A percentile compares a stretch with the other conserved stretches of the same genome.
Evolutionary conservation across 2,113 vertebrate species (phyloP).

Genomic region (Stegostoma tigrinum): DNA sequence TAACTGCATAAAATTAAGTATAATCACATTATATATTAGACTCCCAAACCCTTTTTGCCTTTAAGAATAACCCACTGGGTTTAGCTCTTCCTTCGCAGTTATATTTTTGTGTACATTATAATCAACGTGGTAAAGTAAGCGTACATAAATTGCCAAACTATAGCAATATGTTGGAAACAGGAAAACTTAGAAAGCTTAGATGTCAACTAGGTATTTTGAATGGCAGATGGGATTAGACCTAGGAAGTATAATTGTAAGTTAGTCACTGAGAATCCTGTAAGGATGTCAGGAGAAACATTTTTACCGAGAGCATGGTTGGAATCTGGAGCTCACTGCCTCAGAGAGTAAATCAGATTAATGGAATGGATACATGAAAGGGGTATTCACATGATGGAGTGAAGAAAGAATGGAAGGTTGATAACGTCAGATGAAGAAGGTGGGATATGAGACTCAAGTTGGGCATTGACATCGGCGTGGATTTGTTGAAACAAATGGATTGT

Average conservation of each 20-base stretch:
- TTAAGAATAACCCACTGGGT: neutral
- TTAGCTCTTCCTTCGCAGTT: neutral
- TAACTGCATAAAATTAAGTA: neutral
- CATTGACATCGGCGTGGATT: too few species aligned
- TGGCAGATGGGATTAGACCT: neutral
- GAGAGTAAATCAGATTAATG: neutral
- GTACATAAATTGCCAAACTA: neutral
- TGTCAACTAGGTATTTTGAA: too few species aligned
- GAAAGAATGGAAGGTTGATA: neutral
- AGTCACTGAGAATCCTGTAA: neutral
- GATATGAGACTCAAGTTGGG: neutral
- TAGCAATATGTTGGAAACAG: too few species aligned
- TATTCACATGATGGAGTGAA: neutral
- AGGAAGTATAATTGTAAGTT: neutral
- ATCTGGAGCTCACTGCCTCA: neutral
- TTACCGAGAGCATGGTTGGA: neutral
- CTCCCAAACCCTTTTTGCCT: neutral
- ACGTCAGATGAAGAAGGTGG: too few species aligned
- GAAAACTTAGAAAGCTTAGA: too few species aligned
- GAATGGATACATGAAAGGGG: neutral
- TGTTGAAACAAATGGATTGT: neutral
- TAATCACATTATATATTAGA: neutral
- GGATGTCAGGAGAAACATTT: neutral
- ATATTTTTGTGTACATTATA: neutral
- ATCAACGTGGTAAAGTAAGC: neutral